These are phyloP conservation scores for Agrochola lychnidis DNA, from an alignment of 2,888 invertebrate genomes.

Conservation along the genomic window DNA sequence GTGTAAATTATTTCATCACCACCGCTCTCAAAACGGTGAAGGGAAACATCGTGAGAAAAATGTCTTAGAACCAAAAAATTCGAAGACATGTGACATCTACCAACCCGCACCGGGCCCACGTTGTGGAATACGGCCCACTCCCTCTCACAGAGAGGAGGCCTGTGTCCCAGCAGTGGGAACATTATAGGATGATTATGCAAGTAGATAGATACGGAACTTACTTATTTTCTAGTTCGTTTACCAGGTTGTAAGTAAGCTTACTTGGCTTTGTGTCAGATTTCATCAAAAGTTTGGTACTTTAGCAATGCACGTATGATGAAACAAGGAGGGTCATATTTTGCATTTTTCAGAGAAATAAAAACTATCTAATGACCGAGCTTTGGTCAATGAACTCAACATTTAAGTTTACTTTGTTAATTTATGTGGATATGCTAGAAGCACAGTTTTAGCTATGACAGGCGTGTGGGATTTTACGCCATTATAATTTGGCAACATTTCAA, in stretches of 20 bases:
- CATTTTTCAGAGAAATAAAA: not conserved
- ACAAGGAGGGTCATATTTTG: not conserved
- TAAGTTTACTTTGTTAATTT: not conserved
- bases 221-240: not conserved
- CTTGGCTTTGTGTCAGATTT: not conserved
- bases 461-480: not conserved
- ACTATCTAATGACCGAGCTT: not conserved
- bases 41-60: no score
- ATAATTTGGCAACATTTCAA: constrained; percentile 30
- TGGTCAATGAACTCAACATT: constrained; percentile 26
- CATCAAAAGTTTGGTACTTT: not conserved
- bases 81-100: no score
- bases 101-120: no score
- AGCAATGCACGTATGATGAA: not conserved
- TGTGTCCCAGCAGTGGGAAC: no score
- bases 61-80: no score
- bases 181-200: no score
- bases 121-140: no score
- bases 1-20: no score
- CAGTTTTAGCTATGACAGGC: not conserved
- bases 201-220: no score
- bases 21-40: no score
- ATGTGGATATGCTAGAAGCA: not conserved
- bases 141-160: no score
- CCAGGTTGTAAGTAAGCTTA: not conserved